These are phyloP conservation scores for Bembecia ichneumoniformis DNA, from an alignment of 2,888 invertebrate genomes.

Conservation along the genomic window DNA sequence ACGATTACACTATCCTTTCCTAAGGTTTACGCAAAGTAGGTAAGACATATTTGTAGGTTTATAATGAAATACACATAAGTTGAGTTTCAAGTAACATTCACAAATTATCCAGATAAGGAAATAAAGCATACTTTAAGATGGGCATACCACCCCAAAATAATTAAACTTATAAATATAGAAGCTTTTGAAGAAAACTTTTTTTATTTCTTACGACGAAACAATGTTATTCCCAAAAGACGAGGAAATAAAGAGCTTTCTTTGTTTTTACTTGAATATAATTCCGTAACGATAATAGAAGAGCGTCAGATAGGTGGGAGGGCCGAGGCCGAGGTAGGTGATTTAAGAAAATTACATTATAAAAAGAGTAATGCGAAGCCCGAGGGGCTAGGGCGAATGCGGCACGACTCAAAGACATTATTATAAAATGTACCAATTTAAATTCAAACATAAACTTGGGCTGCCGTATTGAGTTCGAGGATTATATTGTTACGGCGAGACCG, in stretches of 20 bases:
- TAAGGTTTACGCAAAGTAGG: too few species aligned
- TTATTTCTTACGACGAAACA: neutral
- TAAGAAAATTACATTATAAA: constrained; percentile 68
- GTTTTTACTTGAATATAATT: constrained; percentile 20
- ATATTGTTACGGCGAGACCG: constrained; percentile 5
- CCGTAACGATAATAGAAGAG: constrained; percentile 25
- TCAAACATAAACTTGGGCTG: constrained; percentile 48
- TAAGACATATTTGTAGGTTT: too few species aligned
- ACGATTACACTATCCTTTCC: too few species aligned
- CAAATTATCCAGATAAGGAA: too few species aligned
- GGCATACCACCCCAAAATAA: neutral
- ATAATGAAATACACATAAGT: too few species aligned
- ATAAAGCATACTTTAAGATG: neutral
- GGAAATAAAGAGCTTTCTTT: constrained; percentile 7
- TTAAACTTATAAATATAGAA: neutral
- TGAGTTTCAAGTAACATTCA: too few species aligned
- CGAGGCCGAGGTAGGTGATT: constrained; percentile 51
- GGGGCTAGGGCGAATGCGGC: constrained; percentile 41
- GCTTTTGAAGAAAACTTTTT: neutral
- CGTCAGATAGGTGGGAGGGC: constrained; percentile 28
- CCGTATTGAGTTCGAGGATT: constrained; percentile 27
- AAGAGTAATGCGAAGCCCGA: constrained; percentile 41
- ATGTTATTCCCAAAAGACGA: constrained; percentile 1
- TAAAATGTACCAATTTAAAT: constrained; percentile 64
- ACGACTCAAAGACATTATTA: constrained; percentile 52